phyloP scores from a whole-genome alignment of 2,113 vertebrate species.

The Mus pahari region DNA sequence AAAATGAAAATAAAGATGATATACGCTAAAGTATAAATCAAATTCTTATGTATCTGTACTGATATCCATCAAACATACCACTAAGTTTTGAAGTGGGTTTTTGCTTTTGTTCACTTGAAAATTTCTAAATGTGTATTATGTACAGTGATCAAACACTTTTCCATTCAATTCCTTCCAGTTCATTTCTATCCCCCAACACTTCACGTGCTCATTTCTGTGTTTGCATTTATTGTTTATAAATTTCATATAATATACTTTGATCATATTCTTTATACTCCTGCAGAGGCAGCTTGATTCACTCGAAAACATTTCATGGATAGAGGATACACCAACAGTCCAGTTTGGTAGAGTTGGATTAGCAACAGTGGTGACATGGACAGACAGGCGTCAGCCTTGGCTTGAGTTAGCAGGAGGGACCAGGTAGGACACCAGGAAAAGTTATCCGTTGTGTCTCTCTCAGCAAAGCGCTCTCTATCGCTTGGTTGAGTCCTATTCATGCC shows the following conservation, averaged over 20 bases:
- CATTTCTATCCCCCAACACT: not conserved
- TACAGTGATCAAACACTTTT: not conserved
- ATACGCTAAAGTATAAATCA: not conserved
- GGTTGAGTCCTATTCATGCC: no score
- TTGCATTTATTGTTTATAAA: not conserved
- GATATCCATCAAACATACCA: not conserved
- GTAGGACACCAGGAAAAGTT: no score
- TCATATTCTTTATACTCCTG: not conserved
- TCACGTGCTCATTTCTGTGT: not conserved
- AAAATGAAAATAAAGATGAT: not conserved
- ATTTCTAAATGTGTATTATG: not conserved
- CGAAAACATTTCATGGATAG: no score
- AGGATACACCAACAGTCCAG: no score
- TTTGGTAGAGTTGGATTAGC: no score
- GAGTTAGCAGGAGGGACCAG: no score
- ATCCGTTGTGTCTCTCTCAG: no score
- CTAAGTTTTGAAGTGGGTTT: not conserved
- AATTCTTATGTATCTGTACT: not conserved
- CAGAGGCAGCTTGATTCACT: no score
- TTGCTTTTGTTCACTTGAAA: not conserved
- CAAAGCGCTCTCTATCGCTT: no score
- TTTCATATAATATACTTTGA: not conserved
- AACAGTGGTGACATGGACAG: no score
- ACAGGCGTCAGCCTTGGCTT: no score
- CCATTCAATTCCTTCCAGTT: not conserved